Evolutionary conservation across 1,140 invertebrate genomes (phyloP), one percentile per base, ranked within the genome.

Genomic region (Scylla paramamosain): DNA sequence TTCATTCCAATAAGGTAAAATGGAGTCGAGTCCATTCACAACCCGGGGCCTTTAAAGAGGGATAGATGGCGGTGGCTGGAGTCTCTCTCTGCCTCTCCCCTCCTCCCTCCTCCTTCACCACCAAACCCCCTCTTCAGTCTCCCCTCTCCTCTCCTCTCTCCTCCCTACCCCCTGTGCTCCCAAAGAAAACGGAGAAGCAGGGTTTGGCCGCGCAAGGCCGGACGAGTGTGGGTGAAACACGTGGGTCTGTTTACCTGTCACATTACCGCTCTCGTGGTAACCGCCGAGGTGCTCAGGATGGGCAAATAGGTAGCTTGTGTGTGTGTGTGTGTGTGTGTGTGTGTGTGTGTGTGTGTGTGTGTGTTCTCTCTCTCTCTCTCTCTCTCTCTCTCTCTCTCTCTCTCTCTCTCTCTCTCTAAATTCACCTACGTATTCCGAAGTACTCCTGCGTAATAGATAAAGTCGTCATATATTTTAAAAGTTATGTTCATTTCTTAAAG

Each of bases 111-210:
- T 91, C 45, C 0, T n/a, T n/a, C 16, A n/a, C 59, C 46, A 8
- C 46, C 16, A 10, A 0, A 25, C 48, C 59, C 46, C n/a, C 89
- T 59, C 46, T 0, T 39, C 89, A 29, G 4, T 52, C 89, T 59
- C 25, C 46, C 28, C 46, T 20, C 89, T 46, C 88, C 45, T 48
- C 20, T 59, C 25, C 46, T 29, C 12, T 32, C 48, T 4, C 28
- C n/a, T 28, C 7, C 6, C 89, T 32, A 46, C 8, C 45, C 45
- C 48, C 25, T 59, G 16, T 20, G 12, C 67, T 1, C 67, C 20
- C 67, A 77, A 77, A 77, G 67, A 77, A 77, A 77, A 77, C 67
- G 67, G 67, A 77, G 67, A n/a, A 59, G 52, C 52, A n/a, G 67
- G 67, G 67, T 77, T n/a, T 77, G 67, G 67, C 12, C 67, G 67